Base-by-base conservation (phyloP, 2,888 invertebrate genomes). In the Luperina nickerlii region DNA sequence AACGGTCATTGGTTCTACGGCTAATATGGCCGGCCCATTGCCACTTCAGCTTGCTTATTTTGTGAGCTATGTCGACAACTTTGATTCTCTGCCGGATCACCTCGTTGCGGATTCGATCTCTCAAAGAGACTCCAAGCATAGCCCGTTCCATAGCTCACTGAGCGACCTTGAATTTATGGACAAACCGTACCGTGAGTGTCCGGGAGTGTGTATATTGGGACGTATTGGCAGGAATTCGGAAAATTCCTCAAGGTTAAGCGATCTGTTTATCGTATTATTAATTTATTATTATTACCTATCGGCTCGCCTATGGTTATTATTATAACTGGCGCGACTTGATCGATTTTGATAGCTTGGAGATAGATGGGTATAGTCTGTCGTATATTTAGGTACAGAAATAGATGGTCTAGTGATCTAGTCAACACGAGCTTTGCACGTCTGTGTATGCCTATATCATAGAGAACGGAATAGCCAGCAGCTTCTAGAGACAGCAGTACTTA, bases 241-340 rank as follows among this genome's bases (percentile, higher is more conserved):
- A 84, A 74, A 68, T 68, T 74, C 18, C 24, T 48, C 81, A 80
- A 82, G 82, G 74, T 65, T 9, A 60, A 5, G 5, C n/a, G 38
- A 42, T 6, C 66, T 71, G 80, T 84, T 79, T 63, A 84, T 70
- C 45, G 7, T 65, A 71, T 42, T 78, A 83, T 38, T 67, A 42
- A 42, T 78, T 83, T 83, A 77, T 77, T 74, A 57, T 75, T 75
- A 81, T 65, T 74, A 57, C 48, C 18, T 20, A 69, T 74, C 48
- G 65, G 48, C 69, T 32, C 42, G 74, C 54, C 24, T 45, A 24
- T 45, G 27, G 74, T 67, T 79, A 66, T 69, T 69, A 65, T 68
- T 68, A 68, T 72, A 60, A 57, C 74, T 38, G 51, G 57, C 38
- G 54, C 27, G 38, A 72, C 42, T 42, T 38, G 57, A 85, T 84